Percentiles rank a stretch among this genome's conserved stretches.
These are phyloP conservation scores for Hyla sarda DNA, from an alignment of 2,113 vertebrate genomes.

Conservation along the genomic window DNA sequence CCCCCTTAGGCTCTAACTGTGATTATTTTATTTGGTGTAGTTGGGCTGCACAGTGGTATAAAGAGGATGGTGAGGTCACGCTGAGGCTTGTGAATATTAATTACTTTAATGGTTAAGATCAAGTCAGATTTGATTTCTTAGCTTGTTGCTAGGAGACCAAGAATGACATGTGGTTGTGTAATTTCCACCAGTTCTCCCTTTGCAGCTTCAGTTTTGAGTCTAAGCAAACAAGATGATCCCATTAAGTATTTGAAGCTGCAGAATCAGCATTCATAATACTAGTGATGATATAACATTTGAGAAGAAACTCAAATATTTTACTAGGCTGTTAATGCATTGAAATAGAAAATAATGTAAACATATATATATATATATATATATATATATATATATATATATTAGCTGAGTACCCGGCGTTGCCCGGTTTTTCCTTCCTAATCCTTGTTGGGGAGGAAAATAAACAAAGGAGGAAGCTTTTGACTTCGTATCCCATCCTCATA, in stretches of 20 bases:
- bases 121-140: constrained; percentile 66
- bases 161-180: constrained; percentile 65
- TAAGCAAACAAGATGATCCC: constrained; percentile 47
- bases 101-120: constrained; percentile 69
- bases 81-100: constrained; percentile 79
- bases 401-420: no score
- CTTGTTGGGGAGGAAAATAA: no score
- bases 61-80: no score
- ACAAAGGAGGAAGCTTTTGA: no score
- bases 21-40: no score
- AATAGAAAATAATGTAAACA: not conserved
- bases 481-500: no score
- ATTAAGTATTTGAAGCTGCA: constrained; percentile 35
- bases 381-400: no score
- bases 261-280: constrained; percentile 45
- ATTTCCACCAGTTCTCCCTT: constrained; percentile 62
- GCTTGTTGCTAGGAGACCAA: constrained; percentile 79
- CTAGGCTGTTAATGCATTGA: not conserved
- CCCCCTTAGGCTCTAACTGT: no score
- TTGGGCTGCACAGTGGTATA: no score
- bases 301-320: constrained; percentile 30
- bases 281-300: constrained; percentile 22
- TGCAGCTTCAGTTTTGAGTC: constrained; percentile 25
- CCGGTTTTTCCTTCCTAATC: no score
- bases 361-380: no score